phyloP scores from a whole-genome alignment of 2,113 vertebrate genomes.

The Pachypanchax playfairii region DNA sequence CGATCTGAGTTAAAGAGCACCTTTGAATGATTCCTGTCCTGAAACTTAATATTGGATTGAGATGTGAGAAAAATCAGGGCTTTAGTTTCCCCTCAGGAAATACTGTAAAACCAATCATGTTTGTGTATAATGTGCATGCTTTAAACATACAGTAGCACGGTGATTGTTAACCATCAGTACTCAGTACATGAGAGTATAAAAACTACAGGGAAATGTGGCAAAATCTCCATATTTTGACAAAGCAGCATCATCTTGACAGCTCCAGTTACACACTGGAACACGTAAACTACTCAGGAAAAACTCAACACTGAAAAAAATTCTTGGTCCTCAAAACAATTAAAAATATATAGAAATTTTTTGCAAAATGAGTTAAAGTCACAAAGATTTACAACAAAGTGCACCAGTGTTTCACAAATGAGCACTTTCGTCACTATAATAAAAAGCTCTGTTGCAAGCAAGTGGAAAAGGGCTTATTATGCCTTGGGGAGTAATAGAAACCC shows the following conservation, averaged over 20 bases:
- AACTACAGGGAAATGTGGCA: constrained; percentile 45
- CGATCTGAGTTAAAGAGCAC: background rate
- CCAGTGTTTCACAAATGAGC: constrained; percentile 51
- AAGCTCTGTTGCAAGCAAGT: constrained; percentile 52
- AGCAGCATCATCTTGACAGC: constrained; percentile 41
- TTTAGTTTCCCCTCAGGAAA: constrained; percentile 1
- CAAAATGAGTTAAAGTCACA: no score
- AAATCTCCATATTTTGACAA: constrained; percentile 64
- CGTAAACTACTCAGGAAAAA: constrained; percentile 17
- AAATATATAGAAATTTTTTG: constrained; percentile 19
- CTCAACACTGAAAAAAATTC: constrained; percentile 29
- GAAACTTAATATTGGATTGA: constrained; percentile 15
- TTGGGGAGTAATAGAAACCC: constrained; percentile 55
- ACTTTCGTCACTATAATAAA: constrained; percentile 62
- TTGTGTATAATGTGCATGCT: constrained; percentile 6
- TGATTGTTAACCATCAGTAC: constrained; percentile 53
- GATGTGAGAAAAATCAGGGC: constrained; percentile 23
- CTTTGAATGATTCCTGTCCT: constrained; percentile 6
- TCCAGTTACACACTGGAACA: constrained; percentile 12
- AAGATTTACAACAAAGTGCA: constrained; percentile 41
- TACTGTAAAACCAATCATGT: constrained; percentile 1
- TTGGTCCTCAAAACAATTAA: constrained; percentile 26
- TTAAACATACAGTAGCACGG: constrained; percentile 1
- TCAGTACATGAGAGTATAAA: constrained; percentile 36
- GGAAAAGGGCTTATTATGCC: constrained; percentile 60